A percentile compares a stretch with the other conserved stretches of the same genome.
phyloP scores from a whole-genome alignment of 2,888 invertebrate genomes.

The Sinopyrophorus schimmeli region DNA sequence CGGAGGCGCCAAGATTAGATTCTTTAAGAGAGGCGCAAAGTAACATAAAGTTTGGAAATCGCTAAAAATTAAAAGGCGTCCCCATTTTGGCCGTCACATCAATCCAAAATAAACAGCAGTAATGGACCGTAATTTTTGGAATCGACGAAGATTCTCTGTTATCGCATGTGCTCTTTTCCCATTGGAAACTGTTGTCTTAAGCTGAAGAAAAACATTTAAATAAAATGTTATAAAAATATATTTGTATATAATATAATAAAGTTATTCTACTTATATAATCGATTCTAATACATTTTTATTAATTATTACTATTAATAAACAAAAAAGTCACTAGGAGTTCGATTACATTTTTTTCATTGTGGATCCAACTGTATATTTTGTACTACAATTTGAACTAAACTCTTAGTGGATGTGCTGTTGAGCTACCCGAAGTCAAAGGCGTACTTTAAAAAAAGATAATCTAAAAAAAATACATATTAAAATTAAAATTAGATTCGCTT shows the following conservation, averaged over 20 bases:
- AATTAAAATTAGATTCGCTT: not conserved
- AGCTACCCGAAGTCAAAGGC: too few relatives aligned
- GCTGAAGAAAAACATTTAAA: slow-evolving; percentile 20
- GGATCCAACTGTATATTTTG: slow-evolving; percentile 16
- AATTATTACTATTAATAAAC: slow-evolving; percentile 6
- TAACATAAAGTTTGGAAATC: too few relatives aligned
- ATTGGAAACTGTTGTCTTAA: slow-evolving; percentile 15
- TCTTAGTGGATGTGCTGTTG: slow-evolving; percentile 11
- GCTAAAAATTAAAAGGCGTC: too few relatives aligned
- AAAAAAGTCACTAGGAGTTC: too few relatives aligned
- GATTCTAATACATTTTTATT: slow-evolving; percentile 2
- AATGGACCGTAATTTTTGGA: too few relatives aligned
- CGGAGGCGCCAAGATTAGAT: too few relatives aligned
- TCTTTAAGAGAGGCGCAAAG: too few relatives aligned
- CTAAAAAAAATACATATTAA: not conserved
- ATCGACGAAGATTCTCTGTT: too few relatives aligned
- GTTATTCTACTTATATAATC: slow-evolving; percentile 13
- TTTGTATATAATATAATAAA: slow-evolving; percentile 13
- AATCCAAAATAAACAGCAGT: too few relatives aligned
- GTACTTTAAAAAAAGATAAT: slow-evolving; percentile 1
- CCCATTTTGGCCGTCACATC: too few relatives aligned
- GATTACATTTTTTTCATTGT: slow-evolving; percentile 3
- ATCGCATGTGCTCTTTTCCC: slow-evolving; percentile 21
- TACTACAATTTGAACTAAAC: slow-evolving; percentile 16
- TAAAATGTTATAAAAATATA: slow-evolving; percentile 31